A percentile compares a stretch with the other conserved stretches of the same genome.
phyloP scores from a whole-genome alignment of 2,797 vertebrate genomes.

The Coendou prehensilis region DNA sequence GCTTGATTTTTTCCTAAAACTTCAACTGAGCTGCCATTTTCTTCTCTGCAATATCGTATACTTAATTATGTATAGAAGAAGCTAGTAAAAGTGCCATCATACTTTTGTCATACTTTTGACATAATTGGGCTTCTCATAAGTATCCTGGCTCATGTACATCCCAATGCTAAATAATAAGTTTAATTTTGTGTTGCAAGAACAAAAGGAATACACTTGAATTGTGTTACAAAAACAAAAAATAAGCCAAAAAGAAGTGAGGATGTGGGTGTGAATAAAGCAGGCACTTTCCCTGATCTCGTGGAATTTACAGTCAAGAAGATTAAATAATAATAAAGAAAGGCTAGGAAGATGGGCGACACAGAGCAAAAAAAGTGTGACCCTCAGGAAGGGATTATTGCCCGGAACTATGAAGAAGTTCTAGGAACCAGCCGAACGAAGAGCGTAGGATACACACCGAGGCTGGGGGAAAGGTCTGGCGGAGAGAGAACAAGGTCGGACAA shows the following conservation, averaged over 20 bases:
- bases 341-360: neutral
- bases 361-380: neutral
- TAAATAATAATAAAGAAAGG: neutral
- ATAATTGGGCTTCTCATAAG: conserved; percentile 86
- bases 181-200: conserved; percentile 90
- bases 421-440: neutral
- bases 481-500: neutral
- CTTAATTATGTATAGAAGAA: conserved; percentile 84
- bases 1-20: conserved; percentile 66
- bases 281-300: neutral
- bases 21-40: conserved; percentile 79
- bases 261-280: neutral
- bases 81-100: conserved; percentile 87
- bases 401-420: neutral
- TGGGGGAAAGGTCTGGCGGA: neutral
- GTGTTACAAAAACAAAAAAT: conserved; percentile 78
- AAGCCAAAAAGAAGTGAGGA: neutral
- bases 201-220: conserved; percentile 91
- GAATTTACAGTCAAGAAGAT: neutral
- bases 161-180: conserved; percentile 90
- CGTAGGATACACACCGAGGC: neutral
- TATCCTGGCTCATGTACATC: conserved; percentile 87
- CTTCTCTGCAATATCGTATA: conserved; percentile 74
- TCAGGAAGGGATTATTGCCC: neutral
- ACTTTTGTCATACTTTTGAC: conserved; percentile 86